Base-by-base conservation (phyloP, 2,888 invertebrate species). In the Harpalus rufipes region DNA sequence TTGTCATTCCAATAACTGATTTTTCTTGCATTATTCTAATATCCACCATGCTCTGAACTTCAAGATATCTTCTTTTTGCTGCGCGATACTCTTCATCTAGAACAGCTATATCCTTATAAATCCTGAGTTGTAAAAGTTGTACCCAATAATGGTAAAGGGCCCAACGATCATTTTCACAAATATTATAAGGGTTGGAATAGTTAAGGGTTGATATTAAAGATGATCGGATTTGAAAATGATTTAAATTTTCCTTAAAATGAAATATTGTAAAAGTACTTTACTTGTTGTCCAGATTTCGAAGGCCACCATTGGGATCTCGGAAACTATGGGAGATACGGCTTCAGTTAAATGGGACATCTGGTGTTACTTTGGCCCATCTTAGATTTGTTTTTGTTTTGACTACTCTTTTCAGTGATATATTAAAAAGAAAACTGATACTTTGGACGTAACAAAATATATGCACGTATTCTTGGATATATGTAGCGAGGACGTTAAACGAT, bases 1-100 rank as follows among this genome's bases (percentile, higher is more conserved):
- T 92, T 3, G 93, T 93, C 87, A 92, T 90, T 8, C 92, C 92
- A 25, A 92, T 88, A 6, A 92, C 89, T 85, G 89, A 86, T 25
- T 88, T 87, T 58, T 87, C 85, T 58, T 85, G 84, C 82, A 89
- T 85, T 16, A 87, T 87, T 41, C 87, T 81, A 18, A 88, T 86
- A 85, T 90, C 88, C 39, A 87, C 86, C 25, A 88, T 85, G 32
- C 92, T 92, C 0, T 91, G 91, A 16, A 93, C 89, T 78, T 93
- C 93, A 4, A 91, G 91, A 44, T 92, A 84, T 56, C 86, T 59
- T 81, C 74, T 56, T 39, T 79, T 63, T 56, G 84, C 86, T 86
- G 87, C 6, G 76, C 84, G 10, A 32, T 63, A 61, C 87, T 80
- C 82, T n/a, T 51, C 65, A 58, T 87, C 87, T 16, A 85, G 85